Percentiles rank a stretch among this genome's conserved stretches.
phyloP scores from a whole-genome alignment of 2,113 vertebrate species.

The Rafetus swinhoei region DNA sequence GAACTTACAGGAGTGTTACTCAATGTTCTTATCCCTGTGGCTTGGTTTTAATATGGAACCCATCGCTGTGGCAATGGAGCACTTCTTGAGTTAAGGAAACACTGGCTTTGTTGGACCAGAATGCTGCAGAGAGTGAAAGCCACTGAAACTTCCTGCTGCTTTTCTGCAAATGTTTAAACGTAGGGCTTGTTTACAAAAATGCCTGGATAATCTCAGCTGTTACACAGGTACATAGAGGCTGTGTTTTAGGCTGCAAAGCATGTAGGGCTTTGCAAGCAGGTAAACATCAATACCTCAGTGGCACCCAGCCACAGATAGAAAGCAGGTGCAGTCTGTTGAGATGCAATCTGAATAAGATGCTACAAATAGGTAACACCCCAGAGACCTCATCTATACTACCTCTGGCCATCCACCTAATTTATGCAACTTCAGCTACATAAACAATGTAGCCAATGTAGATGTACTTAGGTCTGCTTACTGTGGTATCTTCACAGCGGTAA shows the following conservation, averaged over 20 bases:
- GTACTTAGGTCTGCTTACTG: too few species aligned
- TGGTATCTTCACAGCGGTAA: too few species aligned
- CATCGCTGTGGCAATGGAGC: neutral
- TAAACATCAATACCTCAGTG: neutral
- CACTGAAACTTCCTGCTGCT: neutral
- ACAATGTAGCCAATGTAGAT: too few species aligned
- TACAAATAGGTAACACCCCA: neutral
- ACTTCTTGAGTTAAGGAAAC: neutral
- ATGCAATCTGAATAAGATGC: neutral
- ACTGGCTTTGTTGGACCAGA: neutral
- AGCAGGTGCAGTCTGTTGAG: fast-evolving
- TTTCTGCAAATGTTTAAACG: neutral
- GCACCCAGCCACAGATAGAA: fast-evolving
- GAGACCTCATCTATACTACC: too few species aligned
- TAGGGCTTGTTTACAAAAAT: neutral
- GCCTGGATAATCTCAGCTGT: neutral
- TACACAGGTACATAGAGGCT: neutral
- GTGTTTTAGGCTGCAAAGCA: neutral
- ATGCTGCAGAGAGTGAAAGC: neutral
- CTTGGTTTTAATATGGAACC: neutral
- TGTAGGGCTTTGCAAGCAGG: neutral
- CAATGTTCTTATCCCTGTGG: neutral
- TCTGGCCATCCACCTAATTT: too few species aligned
- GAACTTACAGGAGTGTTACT: neutral
- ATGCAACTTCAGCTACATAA: too few species aligned